Base-by-base conservation (phyloP, 2,888 invertebrate genomes). In the Brachycybe producta region DNA sequence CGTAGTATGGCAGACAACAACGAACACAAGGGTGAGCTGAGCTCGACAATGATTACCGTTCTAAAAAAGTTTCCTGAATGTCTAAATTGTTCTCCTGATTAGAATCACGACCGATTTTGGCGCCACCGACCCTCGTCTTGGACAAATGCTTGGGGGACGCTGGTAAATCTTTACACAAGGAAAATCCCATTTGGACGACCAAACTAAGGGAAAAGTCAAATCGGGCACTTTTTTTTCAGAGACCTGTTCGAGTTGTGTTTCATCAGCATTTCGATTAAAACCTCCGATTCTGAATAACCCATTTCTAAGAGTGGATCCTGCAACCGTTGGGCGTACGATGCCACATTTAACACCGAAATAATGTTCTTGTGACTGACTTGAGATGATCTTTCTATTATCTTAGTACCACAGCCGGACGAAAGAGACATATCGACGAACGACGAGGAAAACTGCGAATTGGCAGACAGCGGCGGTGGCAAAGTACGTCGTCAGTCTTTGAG, bases 1-100 rank as follows among this genome's bases (percentile, higher is more conserved):
- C 42, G 56, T 26, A 57, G 56, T 41, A 51, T 57, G 48, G 57
- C 57, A 23, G 57, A 57, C 35, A 56, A 54, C 40, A 57, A 55
- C 41, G 57, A 57, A 19, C 51, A 52, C 49, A 57, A 57, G 54
- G 57, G 57, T 57, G 43, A 7, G 27, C n/a, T 3, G 15, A 5
- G 13, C 8, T 11, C 38, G 11, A 21, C 17, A 15, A 11, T 8
- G 15, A 38, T 17, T 38, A 32, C n/a, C 11, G 32, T 32, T 32
- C 11, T n/a, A 39, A 13, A 8, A 39, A 15, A 8, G 11, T 39
- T 39, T 8, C 11, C 8, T 13, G 8, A 39, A 39, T 39, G 39
- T 39, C 8, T 39, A 13, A 24, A 23, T 40, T 23, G 30, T 49
- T 39, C 17, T 47, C 21, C 24, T 2, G 27, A 8, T 27, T 40